Evolutionary conservation across 2,797 vertebrate species (phyloP), one percentile per base, ranked within the genome.

Genomic region (Crenuchus spilurus): DNA sequence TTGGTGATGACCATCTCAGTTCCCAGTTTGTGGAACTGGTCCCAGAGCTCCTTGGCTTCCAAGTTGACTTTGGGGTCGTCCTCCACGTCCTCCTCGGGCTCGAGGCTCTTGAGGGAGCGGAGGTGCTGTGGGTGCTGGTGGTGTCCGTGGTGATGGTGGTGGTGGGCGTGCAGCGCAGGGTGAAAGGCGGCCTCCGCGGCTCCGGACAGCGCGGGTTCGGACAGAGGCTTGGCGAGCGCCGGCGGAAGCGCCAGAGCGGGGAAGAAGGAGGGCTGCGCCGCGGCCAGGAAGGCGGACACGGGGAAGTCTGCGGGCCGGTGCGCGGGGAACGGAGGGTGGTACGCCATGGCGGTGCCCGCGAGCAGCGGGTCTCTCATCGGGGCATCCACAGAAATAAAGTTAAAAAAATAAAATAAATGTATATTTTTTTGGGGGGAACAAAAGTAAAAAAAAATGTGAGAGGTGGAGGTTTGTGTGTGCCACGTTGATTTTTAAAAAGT

Each of bases 1-100:
- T 98, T 99, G 28, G 97, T 99, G 77, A 99, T 98, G 76, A 99
- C 97, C 97, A 99, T 99, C 88, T 99, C 97, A 0, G 97, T 99
- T 74, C 97, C 97, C 83, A 94, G 91, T 87, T 96, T 95, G 90
- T 99, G 95, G 90, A 99, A 99, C 79, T 98, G 94, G 54, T 95
- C 95, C 97, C 97, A 99, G 69, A 99, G 91, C 42, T 95, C 93
- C 76, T 95, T 95, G 16, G 95, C 94, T 71, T 99, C 97, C 81
- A 99, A 90, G 2, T 93, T 95, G 72, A 99, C 97, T 90, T 95
- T 96, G 0, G 96, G 96, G 72, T 99, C 95, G n/a, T 98, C 96
- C 10, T 95, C 94, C 31, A 90, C 89, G 49, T 92, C 94, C 58
- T 95, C 94, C 30, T 94, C 94, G 0, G 91, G 89, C 84, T 95